Base-by-base conservation (phyloP, 2,113 vertebrate species). In the Paracanthobrama guichenoti region DNA sequence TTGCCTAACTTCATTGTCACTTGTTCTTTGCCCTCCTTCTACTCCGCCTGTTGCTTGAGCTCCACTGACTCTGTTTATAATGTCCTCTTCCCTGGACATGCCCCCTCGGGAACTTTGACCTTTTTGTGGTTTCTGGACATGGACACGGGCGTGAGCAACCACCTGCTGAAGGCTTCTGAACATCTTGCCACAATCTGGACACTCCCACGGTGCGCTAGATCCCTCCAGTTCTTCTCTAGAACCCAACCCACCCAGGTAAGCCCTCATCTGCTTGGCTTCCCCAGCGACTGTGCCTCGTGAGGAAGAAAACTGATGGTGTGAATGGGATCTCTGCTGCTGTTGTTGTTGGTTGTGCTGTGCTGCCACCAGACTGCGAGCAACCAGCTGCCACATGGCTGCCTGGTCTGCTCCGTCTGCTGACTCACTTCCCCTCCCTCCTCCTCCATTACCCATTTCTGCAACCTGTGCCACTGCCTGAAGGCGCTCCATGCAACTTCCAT, bases 401-500 rank as follows among this genome's bases (percentile, higher is more conserved):
- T 94, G 94, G 59, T 94, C 93, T 83, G 82, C 86, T 2, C 67
- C 80, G n/a, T 89, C 90, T 10, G 86, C 83, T 16, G 88, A 84
- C 60, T 89, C 92, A 71, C 88, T 53, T 2, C 87, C 79, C 69
- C 85, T 46, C 53, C 53, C 53, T 44, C 89, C 86, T 53, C 90
- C 86, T 62, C 92, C 86, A 3, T 93, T 90, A 83, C 95, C 90
- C 93, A 94, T 94, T 89, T 94, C 94, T 24, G 94, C 94, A 53
- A 95, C 94, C 87, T 95, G 93, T 18, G 96, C 95, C 39, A 95
- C 96, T 1, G 96, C 96, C 87, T 95, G 95, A 75, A 96, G 94
- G 84, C 95, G 89, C 89, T 97, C 96, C 22, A 96, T 94, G 42
- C 96, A 96, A 86, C 95, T 96, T 14, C 95, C 95, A 9, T 95